phyloP scores from a whole-genome alignment of 2,797 vertebrate species.

The Lerista edwardsae region DNA sequence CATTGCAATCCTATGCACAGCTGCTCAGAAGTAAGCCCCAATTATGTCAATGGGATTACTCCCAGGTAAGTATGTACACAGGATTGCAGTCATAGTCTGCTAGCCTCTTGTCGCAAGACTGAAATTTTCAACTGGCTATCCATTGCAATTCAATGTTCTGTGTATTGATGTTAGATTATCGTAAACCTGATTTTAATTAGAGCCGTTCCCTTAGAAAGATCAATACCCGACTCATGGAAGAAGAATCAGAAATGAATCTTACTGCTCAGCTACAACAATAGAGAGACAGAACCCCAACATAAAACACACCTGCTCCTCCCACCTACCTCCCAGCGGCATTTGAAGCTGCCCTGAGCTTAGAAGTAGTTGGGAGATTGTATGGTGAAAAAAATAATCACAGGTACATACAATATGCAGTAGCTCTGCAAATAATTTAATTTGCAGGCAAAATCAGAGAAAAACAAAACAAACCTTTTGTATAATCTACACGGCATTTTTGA shows the following conservation, averaged over 20 bases:
- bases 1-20: background rate
- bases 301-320: background rate
- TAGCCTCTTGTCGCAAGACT: background rate
- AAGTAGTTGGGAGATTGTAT: background rate
- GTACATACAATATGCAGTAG: background rate
- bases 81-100: background rate
- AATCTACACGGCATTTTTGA: background rate
- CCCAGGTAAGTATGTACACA: too few species aligned
- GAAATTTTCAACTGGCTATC: background rate
- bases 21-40: too few species aligned
- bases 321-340: background rate
- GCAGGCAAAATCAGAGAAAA: background rate
- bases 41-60: too few species aligned
- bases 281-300: background rate
- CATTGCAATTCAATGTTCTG: background rate
- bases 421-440: background rate
- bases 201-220: background rate
- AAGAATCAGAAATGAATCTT: background rate
- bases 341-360: background rate
- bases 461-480: background rate
- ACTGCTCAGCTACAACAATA: background rate
- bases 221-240: background rate
- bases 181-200: background rate
- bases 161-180: background rate
- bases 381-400: background rate